Conservation (phyloP, 2,113 vertebrate species). For the Taxidea taxus region DNA sequence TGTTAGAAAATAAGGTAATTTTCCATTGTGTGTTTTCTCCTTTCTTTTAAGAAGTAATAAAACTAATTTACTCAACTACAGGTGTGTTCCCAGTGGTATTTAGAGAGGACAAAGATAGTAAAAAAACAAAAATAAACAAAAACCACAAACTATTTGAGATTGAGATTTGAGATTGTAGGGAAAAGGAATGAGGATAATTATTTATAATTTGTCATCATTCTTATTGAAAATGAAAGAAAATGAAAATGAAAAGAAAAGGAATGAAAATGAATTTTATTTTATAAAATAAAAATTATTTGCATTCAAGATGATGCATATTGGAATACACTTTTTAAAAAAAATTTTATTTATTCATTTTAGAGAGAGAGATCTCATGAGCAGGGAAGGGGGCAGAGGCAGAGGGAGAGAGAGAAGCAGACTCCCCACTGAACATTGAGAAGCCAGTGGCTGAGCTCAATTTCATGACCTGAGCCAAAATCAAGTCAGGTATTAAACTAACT, state of each 20-base stretch:
- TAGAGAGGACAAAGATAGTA: background rate
- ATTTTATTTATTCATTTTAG: background rate
- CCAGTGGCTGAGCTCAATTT: background rate
- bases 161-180: background rate
- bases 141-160: background rate
- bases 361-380: background rate
- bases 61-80: background rate
- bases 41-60: background rate
- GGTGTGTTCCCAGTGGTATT: background rate
- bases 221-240: conserved; percentile 6
- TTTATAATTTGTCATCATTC: background rate
- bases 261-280: background rate
- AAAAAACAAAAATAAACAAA: background rate
- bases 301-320: background rate
- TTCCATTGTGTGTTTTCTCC: background rate
- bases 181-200: background rate
- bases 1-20: background rate
- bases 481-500: background rate
- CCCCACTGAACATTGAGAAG: background rate
- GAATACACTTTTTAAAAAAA: background rate
- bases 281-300: background rate
- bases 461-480: background rate
- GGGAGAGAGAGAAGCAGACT: background rate
- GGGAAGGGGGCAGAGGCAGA: background rate
- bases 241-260: too few relatives aligned